phyloP scores from a whole-genome alignment of 2,888 invertebrate genomes.

The Mythimna pallens region DNA sequence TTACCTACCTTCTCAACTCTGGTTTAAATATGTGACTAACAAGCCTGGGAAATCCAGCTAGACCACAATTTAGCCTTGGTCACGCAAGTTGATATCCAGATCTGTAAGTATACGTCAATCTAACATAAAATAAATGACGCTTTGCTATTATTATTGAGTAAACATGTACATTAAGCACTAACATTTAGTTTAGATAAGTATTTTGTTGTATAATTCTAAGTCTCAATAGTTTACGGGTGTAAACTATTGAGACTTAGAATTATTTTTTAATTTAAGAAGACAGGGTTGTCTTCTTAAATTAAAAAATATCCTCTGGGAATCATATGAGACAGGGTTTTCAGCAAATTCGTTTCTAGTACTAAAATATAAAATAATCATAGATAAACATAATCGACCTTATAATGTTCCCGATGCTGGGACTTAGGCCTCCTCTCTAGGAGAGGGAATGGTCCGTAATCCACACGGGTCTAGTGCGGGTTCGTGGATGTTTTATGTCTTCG shows the following conservation, averaged over 20 bases:
- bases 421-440: too few species aligned
- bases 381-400: too few species aligned
- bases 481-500: too few species aligned
- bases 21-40: too few species aligned
- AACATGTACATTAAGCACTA: background rate
- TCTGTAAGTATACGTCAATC: background rate
- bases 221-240: background rate
- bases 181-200: background rate
- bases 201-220: background rate
- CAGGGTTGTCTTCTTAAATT: background rate
- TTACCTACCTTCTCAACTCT: too few species aligned
- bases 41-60: background rate
- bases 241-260: too few species aligned
- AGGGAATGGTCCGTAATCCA: too few species aligned
- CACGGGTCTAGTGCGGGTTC: too few species aligned
- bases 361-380: too few species aligned
- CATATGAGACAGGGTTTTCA: background rate
- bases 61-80: background rate
- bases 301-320: background rate
- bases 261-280: too few species aligned
- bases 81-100: background rate
- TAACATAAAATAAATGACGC: background rate
- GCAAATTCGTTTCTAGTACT: background rate
- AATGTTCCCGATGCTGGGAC: too few species aligned
- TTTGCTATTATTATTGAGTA: background rate